Evolutionary conservation across 37 sponge, comb jelly and placozoan species (phyloP).

Genomic region (Axinella damicornis): DNA sequence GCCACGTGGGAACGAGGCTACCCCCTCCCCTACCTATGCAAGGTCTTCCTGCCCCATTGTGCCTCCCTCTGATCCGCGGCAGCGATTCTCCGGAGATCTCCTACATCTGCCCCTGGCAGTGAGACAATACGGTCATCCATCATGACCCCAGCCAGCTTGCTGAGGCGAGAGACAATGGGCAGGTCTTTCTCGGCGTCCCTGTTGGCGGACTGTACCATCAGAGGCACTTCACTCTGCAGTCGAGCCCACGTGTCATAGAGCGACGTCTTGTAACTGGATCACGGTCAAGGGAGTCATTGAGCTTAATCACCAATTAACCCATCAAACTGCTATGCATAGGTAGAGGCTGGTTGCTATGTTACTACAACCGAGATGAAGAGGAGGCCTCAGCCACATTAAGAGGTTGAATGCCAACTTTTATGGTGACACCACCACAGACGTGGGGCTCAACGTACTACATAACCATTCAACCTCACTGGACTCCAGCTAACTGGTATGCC

Average conservation of each 20-base stretch:
- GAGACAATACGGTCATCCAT: conserved; percentile 23
- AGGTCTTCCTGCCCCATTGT: conserved; percentile 49
- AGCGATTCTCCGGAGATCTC: conserved; percentile 17
- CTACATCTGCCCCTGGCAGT: conserved; percentile 21
- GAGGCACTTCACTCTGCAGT: not conserved
- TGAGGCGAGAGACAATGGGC: conserved; percentile 27
- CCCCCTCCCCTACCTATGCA: conserved; percentile 54
- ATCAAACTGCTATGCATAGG: no score
- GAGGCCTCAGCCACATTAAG: no score
- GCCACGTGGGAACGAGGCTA: no score
- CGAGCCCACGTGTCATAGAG: conserved; percentile 49
- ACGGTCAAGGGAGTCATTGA: no score
- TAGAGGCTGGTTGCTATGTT: no score
- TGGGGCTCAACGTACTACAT: no score
- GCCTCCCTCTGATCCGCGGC: conserved; percentile 38
- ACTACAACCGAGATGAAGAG: no score
- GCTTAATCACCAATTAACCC: no score
- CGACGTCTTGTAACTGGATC: conserved; percentile 42
- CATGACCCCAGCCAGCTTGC: conserved; percentile 47
- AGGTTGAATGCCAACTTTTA: no score
- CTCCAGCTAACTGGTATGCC: no score
- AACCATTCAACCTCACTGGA: no score
- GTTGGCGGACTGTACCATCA: not conserved
- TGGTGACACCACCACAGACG: no score
- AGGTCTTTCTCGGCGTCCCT: conserved; percentile 24